Base-by-base conservation (phyloP, 2,797 vertebrate species). In the Denticeps clupeoides region DNA sequence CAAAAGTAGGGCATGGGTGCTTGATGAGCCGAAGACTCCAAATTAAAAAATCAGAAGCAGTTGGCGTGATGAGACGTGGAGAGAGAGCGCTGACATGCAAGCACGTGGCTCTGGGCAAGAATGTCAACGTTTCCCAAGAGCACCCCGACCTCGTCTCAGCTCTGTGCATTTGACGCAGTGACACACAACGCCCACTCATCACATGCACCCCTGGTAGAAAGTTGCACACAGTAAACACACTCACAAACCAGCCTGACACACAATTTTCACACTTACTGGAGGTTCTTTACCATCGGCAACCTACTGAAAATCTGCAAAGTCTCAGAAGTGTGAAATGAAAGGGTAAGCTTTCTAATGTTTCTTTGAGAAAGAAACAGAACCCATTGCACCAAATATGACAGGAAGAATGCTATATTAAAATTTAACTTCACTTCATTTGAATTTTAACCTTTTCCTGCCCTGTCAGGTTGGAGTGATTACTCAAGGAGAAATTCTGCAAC, bases 1-100 rank as follows among this genome's bases (percentile, higher is more conserved):
- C 48, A 43, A 60, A 72, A 72, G 67, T 44, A 49, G 65, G 58
- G 13, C 5, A 47, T 38, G 10, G 19, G 28, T 42, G 38, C 56
- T 55, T 57, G 56, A 68, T 64, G 58, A 73, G 61, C 56, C 55
- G 12, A 28, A 47, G 35, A 7, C 7, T 37, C 9, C 7, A 37
- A 37, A 18, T 33, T 33, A 16, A 18, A n/a, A n/a, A 37, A 37
- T 37, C 33, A 37, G 15, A 19, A 19, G 33, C 33, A 37, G 37
- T 10, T 6, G 9, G 2, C 8, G 7, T 18, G 10, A 18, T 33
- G 19, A 37, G 33, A n/a, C n/a, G n/a, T n/a, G n/a, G n/a, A 9
- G 15, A 37, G 18, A 7, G 3, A 37, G 9, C 15, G 33, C 33
- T 15, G 18, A 16, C 33, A 11, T 9, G 19, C 37, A 37, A 37